These are phyloP conservation scores for Aphodius sticticus DNA, from an alignment of 2,888 invertebrate genomes.

Conservation along the genomic window DNA sequence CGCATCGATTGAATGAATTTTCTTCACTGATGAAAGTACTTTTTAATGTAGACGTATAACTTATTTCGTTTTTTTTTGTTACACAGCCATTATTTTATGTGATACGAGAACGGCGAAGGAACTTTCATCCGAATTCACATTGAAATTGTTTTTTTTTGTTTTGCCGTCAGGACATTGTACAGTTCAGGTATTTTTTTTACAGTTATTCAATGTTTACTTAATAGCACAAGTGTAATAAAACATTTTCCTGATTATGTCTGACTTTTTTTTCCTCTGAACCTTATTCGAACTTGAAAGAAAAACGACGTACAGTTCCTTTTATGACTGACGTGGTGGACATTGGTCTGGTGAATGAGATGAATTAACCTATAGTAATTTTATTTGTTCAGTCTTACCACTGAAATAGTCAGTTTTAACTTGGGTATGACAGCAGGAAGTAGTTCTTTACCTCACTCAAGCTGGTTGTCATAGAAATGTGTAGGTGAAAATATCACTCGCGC, in stretches of 20 bases:
- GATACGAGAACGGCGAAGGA: constrained; percentile 14
- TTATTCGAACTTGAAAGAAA: neutral
- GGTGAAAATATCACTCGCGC: too few relatives aligned
- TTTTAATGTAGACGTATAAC: neutral
- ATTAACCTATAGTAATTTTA: too few relatives aligned
- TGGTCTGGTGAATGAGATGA: too few relatives aligned
- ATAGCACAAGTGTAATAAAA: constrained; percentile 25
- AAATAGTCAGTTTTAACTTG: too few relatives aligned
- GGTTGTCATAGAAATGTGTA: too few relatives aligned
- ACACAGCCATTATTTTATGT: constrained; percentile 24
- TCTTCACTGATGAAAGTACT: neutral
- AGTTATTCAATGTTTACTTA: constrained; percentile 24
- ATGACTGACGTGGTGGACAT: too few relatives aligned
- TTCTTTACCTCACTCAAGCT: too few relatives aligned
- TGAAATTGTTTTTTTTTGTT: constrained; percentile 13
- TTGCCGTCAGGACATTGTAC: constrained; percentile 21
- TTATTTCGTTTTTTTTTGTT: neutral
- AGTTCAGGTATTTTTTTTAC: constrained; percentile 22
- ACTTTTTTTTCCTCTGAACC: neutral
- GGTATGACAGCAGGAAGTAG: too few relatives aligned
- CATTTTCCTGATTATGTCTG: constrained; percentile 11
- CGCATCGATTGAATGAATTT: too few relatives aligned
- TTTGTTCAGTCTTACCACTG: too few relatives aligned
- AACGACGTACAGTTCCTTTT: too few relatives aligned
- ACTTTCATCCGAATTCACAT: constrained; percentile 15